Evolutionary conservation across 1,140 invertebrate species (phyloP).

Genomic region (Onthophagus taurus): DNA sequence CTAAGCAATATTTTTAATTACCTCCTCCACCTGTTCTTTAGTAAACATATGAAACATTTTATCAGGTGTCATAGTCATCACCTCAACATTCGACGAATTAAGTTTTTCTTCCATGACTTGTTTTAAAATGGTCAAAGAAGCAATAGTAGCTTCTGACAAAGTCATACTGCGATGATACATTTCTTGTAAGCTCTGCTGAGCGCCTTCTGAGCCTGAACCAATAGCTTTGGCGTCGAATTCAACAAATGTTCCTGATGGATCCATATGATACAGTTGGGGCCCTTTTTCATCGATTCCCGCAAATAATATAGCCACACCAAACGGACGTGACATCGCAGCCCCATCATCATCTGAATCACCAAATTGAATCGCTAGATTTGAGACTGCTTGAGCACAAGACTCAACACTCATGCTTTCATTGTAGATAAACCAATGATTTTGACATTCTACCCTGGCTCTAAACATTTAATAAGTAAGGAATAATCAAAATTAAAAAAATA

Average conservation of each 20-base stretch:
- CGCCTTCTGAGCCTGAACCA: conserved; percentile 97
- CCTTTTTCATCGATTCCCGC: conserved; percentile 79
- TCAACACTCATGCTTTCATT: conserved; percentile 95
- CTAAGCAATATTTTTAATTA: no score
- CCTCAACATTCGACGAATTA: conserved; percentile 95
- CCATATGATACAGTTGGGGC: conserved; percentile 91
- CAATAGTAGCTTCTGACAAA: conserved; percentile 88
- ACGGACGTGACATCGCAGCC: conserved; percentile 96
- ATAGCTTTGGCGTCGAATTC: conserved; percentile 98
- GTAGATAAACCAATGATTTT: conserved; percentile 97
- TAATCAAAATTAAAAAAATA: conserved; percentile 47
- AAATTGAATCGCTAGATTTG: conserved; percentile 97
- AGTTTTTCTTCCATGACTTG: conserved; percentile 99
- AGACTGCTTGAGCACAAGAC: conserved; percentile 95
- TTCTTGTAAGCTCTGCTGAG: conserved; percentile 88
- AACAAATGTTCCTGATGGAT: conserved; percentile 96
- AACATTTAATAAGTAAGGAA: conserved; percentile 59
- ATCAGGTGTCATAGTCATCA: conserved; percentile 84
- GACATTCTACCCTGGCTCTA: conserved; percentile 88
- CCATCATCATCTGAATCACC: conserved; percentile 93
- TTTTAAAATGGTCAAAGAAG: conserved; percentile 90
- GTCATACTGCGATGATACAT: conserved; percentile 75
- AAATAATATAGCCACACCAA: conserved; percentile 94
- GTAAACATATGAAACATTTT: conserved; percentile 83
- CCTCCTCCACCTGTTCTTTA: conserved; percentile 83